Base-by-base conservation (phyloP, 2,888 invertebrate species). In the Mesorhabditis belari region DNA sequence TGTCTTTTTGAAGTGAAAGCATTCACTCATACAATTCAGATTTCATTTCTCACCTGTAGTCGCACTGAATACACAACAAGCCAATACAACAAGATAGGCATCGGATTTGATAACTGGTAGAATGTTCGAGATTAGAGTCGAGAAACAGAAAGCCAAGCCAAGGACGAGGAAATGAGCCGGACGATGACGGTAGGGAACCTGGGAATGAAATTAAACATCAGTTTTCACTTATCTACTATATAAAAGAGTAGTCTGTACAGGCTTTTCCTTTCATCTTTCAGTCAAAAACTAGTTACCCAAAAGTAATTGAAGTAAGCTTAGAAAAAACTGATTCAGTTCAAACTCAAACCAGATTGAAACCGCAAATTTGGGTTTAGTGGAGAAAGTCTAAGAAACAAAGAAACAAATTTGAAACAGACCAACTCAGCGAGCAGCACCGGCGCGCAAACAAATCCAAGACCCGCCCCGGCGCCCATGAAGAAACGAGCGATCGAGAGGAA, bases 391-490 rank as follows among this genome's bases (percentile, higher is more conserved):
- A n/a, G n/a, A n/a, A n/a, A n/a, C n/a, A n/a, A n/a, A n/a, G n/a
- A n/a, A n/a, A n/a, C n/a, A n/a, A n/a, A n/a, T n/a, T n/a, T 35
- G 44, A 35, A 35, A 35, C 12, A 17, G 12, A 35, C 44, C 44
- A 35, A 35, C n/a, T 35, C 44, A n/a, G 44, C n/a, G 44, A 71
- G 62, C 23, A 69, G 62, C 3, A 65, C 66, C 3, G 71, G 70
- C n/a, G 73, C 70, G 59, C 68, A 69, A 3, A 73, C 67, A 58
- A 73, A 73, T 6, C 71, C 73, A n/a, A 66, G 63, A 5, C 73
- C 73, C 4, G 73, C 67, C 1, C 71, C 71, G 27, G 63, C 70
- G 9, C 73, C 73, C 60, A 73, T 67, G 6, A 71, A 29, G 35
- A 73, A 65, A 19, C 73, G 58, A n/a, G 70, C 71, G 44, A 61